phyloP scores from a whole-genome alignment of 35 echinoderm and acorn worm genomes.

The Anneissia japonica region DNA sequence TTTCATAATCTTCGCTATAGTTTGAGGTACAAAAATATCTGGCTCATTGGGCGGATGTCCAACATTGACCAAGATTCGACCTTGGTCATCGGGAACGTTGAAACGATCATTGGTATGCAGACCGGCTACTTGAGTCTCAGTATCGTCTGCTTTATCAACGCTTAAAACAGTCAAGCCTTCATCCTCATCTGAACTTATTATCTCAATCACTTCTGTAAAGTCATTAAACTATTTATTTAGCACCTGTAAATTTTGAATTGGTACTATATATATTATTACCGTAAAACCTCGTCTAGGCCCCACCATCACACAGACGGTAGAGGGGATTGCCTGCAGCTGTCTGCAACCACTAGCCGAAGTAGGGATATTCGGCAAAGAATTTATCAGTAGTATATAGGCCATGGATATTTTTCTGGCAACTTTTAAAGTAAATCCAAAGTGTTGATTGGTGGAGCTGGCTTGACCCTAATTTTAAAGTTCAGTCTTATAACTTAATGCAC shows the following conservation, averaged over 20 bases:
- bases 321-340: neutral
- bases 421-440: neutral
- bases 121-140: slow-evolving; percentile 38
- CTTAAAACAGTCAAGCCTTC: slow-evolving; percentile 53
- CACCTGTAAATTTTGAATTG: no score
- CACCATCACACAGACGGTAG: neutral
- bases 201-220: slow-evolving; percentile 60
- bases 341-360: neutral
- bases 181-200: slow-evolving; percentile 80
- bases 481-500: no score
- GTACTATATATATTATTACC: no score
- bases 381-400: neutral
- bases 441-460: no score
- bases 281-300: neutral
- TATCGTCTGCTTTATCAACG: slow-evolving; percentile 40
- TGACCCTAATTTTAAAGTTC: no score
- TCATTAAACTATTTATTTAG: no score
- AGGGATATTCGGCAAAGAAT: neutral
- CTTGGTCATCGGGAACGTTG: slow-evolving; percentile 58
- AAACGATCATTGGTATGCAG: slow-evolving; percentile 64
- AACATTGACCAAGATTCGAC: slow-evolving; percentile 75
- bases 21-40: slow-evolving; percentile 59
- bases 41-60: slow-evolving; percentile 66
- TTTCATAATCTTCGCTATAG: slow-evolving; percentile 51
- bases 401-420: neutral